Evolutionary conservation across 37 sponge, comb jelly and placozoan species (phyloP).

Genomic region (Chondrosia reniformis): DNA sequence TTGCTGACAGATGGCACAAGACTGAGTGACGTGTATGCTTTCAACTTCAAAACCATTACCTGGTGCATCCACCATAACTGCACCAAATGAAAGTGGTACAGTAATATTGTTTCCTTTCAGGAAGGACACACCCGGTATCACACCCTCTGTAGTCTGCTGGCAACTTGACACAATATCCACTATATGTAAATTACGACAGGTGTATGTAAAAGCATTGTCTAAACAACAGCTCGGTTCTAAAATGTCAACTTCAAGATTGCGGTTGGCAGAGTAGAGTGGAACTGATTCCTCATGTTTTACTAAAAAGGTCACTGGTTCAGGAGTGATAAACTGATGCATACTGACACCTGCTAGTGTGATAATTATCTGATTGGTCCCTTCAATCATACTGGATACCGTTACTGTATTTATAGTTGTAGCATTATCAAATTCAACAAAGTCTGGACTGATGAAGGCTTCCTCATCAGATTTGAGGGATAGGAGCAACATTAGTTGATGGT

Average conservation of each 20-base stretch:
- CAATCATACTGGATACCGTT: neutral
- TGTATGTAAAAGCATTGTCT: neutral
- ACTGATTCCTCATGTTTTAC: neutral
- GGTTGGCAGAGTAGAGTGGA: neutral
- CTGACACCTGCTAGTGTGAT: neutral
- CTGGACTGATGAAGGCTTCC: neutral
- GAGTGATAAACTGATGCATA: neutral
- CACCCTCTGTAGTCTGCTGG: too few species aligned
- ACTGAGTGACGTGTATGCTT: neutral
- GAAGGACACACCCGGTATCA: slow-evolving; percentile 6
- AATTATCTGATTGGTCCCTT: neutral
- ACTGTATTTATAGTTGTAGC: neutral
- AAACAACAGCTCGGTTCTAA: slow-evolving; percentile 24
- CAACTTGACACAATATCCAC: neutral
- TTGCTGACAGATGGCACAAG: neutral
- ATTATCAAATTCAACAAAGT: neutral
- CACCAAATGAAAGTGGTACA: neutral
- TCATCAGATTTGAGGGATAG: neutral
- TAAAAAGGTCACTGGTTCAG: neutral
- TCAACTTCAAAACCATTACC: neutral
- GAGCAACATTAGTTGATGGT: neutral
- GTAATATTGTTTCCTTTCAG: neutral
- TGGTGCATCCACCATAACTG: neutral
- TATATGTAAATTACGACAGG: neutral
- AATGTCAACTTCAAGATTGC: neutral